These are phyloP conservation scores for Gorsachius goisagi DNA, from an alignment of 2,113 vertebrate genomes.

Conservation along the genomic window DNA sequence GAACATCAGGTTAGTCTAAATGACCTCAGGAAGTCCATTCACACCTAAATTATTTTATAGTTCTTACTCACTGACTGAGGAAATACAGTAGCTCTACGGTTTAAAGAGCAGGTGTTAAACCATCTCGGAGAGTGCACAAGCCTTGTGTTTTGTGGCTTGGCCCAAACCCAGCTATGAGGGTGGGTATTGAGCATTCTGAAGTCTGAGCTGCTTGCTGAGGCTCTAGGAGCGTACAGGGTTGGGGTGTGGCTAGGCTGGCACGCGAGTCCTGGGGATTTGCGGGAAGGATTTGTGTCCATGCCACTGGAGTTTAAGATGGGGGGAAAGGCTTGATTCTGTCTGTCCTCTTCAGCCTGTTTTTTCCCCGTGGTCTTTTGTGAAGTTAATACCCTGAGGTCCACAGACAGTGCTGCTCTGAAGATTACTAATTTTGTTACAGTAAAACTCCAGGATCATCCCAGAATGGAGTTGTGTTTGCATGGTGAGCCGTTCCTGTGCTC, in stretches of 20 bases:
- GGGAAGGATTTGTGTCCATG: not conserved
- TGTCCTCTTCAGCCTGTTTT: not conserved
- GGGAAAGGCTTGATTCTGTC: not conserved
- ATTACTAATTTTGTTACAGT: not conserved
- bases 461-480: not conserved
- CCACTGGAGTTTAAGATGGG: not conserved
- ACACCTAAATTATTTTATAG: not conserved
- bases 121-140: not conserved
- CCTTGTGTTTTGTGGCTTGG: not conserved
- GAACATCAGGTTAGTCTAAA: not conserved
- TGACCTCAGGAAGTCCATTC: not conserved
- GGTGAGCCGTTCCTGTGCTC: not conserved
- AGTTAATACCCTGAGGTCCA: not conserved
- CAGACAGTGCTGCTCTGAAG: not conserved
- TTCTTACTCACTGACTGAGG: not conserved
- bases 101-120: not conserved
- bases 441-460: rapidly evolving
- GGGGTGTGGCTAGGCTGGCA: not conserved
- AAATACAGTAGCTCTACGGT: not conserved
- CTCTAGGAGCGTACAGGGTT: not conserved
- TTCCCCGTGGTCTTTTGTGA: not conserved
- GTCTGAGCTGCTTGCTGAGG: not conserved
- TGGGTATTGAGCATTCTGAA: not conserved
- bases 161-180: not conserved
- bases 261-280: not conserved